Base-by-base conservation (phyloP, 2,113 vertebrate genomes). In the Sander lucioperca region DNA sequence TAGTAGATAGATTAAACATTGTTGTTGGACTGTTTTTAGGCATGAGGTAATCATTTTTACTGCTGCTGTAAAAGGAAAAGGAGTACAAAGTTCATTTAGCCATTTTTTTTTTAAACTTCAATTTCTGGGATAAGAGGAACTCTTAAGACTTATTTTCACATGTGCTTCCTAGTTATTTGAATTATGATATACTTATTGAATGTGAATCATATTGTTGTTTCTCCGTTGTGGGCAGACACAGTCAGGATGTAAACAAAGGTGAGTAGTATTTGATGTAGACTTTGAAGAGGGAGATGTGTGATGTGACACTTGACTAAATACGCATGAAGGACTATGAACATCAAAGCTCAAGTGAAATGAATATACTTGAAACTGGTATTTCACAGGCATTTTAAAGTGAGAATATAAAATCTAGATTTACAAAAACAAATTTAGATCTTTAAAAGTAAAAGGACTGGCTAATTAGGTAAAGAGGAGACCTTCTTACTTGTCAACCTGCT, bases 401-500 rank as follows among this genome's bases (percentile, higher is more conserved):
- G 15, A 68, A 61, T 65, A 67, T 69, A 13, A 27, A 64, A 79
- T 64, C 13, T 15, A 53, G 15, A 87, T 65, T 30, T 56, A 61
- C 21, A 57, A 45, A 66, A 62, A 8, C n/a, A 78, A 64, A 78
- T 57, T 6, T 39, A 62, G 15, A 62, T 36, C 8, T 68, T 66
- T 65, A 56, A 69, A 89, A 78, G 58, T 78, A 75, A 86, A 67
- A 9, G 3, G 5, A 82, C 33, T 6, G 16, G 78, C 51, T 82
- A 88, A 87, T 88, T 91, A 90, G 89, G 89, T 84, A 70, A 68
- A 21, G 21, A 61, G 89, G 84, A 88, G 86, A 82, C 90, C 71
- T 54, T 93, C 82, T 79, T 86, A 93, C 94, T 95, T 96, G 96
- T 96, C 93, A 94, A 95, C 87, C 92, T 95, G 93, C 91, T 95